Conservation (phyloP, 1,140 invertebrate species). For the Diabrotica undecimpunctata region DNA sequence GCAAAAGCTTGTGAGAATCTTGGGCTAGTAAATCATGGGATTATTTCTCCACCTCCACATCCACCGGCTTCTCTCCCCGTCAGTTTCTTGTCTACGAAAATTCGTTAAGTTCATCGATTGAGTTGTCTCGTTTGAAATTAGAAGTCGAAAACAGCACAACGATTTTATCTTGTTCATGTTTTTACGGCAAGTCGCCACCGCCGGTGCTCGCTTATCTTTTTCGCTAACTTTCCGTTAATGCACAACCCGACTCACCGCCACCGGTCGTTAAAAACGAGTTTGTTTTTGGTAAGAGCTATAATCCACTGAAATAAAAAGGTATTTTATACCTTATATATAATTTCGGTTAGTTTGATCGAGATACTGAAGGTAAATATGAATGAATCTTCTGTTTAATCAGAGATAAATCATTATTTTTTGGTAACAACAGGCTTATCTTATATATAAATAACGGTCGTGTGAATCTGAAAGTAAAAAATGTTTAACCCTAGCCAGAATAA, state of each 20-base stretch:
- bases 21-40: background rate
- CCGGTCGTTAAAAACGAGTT: background rate
- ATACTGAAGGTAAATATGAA: too few species aligned
- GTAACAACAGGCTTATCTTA: too few species aligned
- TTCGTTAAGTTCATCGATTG: background rate
- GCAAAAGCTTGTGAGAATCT: constrained; percentile 2
- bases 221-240: background rate
- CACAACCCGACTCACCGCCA: background rate
- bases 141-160: constrained; percentile 1
- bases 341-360: too few species aligned
- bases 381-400: too few species aligned
- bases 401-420: too few species aligned
- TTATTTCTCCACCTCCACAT: background rate
- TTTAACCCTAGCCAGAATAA: too few species aligned
- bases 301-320: too few species aligned
- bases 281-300: background rate
- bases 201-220: background rate
- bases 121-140: background rate
- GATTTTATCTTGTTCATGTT: constrained; percentile 2
- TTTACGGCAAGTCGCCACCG: background rate
- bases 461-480: too few species aligned
- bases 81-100: background rate
- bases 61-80: background rate
- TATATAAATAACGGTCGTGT: too few species aligned
- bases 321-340: too few species aligned